These are phyloP conservation scores for Notothenia coriiceps DNA, from an alignment of 2,113 vertebrate genomes.

Conservation along the genomic window DNA sequence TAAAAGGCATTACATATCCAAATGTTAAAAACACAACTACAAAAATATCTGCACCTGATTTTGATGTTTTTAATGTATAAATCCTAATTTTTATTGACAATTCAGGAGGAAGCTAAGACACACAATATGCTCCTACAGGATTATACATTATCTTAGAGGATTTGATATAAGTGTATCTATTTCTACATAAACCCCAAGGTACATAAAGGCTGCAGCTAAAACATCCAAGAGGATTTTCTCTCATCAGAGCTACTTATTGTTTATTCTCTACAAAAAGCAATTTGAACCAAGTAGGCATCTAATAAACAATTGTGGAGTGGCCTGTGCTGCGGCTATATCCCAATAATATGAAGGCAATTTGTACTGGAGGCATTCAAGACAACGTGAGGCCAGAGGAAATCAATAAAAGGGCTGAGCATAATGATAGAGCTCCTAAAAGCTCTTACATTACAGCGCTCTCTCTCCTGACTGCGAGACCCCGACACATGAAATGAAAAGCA, in stretches of 20 bases:
- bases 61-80: not conserved
- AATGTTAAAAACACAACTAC: not conserved
- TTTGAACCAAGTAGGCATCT: conserved; percentile 52
- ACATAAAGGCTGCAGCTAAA: conserved; percentile 32
- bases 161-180: conserved; percentile 24
- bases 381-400: conserved; percentile 66
- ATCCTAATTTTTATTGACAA: not conserved
- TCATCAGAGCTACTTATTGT: conserved; percentile 49
- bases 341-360: conserved; percentile 73
- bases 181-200: conserved; percentile 20
- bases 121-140: not conserved
- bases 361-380: conserved; percentile 56
- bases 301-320: conserved; percentile 64
- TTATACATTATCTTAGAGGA: not conserved
- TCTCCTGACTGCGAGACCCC: conserved; percentile 57
- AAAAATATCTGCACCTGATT: not conserved
- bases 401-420: conserved; percentile 66
- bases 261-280: conserved; percentile 63
- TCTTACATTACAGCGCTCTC: conserved; percentile 46
- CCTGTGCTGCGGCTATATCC: conserved; percentile 47
- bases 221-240: conserved; percentile 39
- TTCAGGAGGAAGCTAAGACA: not conserved
- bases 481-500: conserved; percentile 60
- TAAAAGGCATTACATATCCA: conserved; percentile 1
- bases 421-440: conserved; percentile 74